These are phyloP conservation scores for cattle (Bos taurus) DNA, from an alignment of 2,113 vertebrate genomes.

Conservation along the genomic window ARS-UCD2.0 NC_037351.1:19674501-19675000, in stretches of 20 bases:
- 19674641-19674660: background rate
- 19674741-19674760: background rate
- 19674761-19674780: background rate
- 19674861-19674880: background rate
- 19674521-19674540: background rate
- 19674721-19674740: background rate
- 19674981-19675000: constrained; percentile 68
- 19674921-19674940: background rate
- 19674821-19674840: background rate
- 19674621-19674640: fast-evolving
- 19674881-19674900: background rate
- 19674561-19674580: background rate
- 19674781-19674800: no score
- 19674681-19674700: background rate
- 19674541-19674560: background rate
- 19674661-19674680: background rate
- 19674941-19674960: fast-evolving
- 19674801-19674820: background rate
- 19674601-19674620: background rate
- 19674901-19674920: constrained; percentile 51
- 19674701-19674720: background rate
- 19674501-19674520: background rate
- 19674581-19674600: background rate
- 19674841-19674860: background rate
- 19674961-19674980: background rate